Evolutionary conservation across 2,113 vertebrate species (phyloP).

Genomic region (Rhabdomys dilectus): DNA sequence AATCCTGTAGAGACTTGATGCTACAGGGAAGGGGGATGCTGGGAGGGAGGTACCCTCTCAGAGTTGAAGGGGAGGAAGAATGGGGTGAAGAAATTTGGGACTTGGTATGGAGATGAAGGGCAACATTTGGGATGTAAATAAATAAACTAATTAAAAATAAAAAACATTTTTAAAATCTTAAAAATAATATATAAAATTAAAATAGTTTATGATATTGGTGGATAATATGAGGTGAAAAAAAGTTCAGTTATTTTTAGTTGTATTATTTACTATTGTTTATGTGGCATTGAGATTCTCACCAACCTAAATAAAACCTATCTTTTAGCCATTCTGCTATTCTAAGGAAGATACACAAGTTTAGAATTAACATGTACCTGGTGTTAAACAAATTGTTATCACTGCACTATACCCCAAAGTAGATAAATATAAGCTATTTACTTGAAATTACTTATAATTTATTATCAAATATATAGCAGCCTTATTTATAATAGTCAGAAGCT

Average conservation of each 20-base stretch:
- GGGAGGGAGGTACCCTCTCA: too few species aligned
- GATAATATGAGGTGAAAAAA: not conserved
- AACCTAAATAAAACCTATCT: not conserved
- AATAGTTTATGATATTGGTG: not conserved
- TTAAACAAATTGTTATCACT: constrained; percentile 1
- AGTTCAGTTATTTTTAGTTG: not conserved
- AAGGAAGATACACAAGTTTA: not conserved
- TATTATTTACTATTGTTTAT: not conserved
- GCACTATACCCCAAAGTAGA: not conserved
- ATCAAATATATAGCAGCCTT: not conserved
- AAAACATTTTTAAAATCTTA: too few species aligned
- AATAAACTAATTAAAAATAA: too few species aligned
- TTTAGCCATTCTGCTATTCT: not conserved
- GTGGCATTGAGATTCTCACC: not conserved
- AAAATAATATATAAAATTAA: not conserved
- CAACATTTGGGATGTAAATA: too few species aligned
- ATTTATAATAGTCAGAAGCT: too few species aligned
- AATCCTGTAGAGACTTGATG: too few species aligned
- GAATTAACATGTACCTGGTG: not conserved
- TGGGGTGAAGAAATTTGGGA: too few species aligned
- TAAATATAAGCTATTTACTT: not conserved
- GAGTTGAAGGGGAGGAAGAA: too few species aligned
- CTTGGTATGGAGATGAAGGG: too few species aligned
- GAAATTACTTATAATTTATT: not conserved
- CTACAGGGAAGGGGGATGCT: too few species aligned